Evolutionary conservation across 2,888 invertebrate species (phyloP), one percentile per base, ranked within the genome.

Genomic region (Drosophila paranaensis): DNA sequence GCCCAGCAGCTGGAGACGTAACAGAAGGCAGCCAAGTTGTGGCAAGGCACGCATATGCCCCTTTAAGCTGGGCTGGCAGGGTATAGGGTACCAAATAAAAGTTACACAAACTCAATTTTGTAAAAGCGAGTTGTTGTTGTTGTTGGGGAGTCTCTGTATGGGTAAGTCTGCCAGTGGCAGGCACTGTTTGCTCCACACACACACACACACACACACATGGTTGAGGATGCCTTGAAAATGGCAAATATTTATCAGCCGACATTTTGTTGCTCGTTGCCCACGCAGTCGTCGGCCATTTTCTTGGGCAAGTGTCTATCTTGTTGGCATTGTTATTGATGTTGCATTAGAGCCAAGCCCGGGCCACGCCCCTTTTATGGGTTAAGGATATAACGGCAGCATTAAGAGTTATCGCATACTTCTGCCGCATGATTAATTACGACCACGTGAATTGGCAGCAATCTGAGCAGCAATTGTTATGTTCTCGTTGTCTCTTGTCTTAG

Each of bases 91-190:
- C 33, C 42, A 54, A 55, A 58, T 62, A 71, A 82, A 81, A 83
- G 84, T 81, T 78, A 71, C 81, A 71, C 60, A 83, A 81, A 81
- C 81, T 83, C 81, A 81, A 81, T 81, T 83, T 74, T 64, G 45
- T 69, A 51, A 77, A 71, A 62, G 74, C 63, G 39, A 48, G 48
- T n/a, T n/a, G 14, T 48, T 39, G 35, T 13, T 27, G 27, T n/a
- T n/a, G 14, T 48, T 39, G 35, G 13, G n/a, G 16, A 2, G 5
- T 27, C 30, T 35, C 8, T 2, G 46, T n/a, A 30, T 20, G 39
- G 13, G 48, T 30, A 35, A 20, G 50, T 39, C 55, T 63, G 67
- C 25, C 57, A 58, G 30, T 57, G 37, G 33, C 72, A 64, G 55
- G 20, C 40, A 42, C 55, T 33, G 30, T 55, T 20, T 30, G 33